phyloP scores from a whole-genome alignment of 2,888 invertebrate species.

The Cheilosia scutellata region DNA sequence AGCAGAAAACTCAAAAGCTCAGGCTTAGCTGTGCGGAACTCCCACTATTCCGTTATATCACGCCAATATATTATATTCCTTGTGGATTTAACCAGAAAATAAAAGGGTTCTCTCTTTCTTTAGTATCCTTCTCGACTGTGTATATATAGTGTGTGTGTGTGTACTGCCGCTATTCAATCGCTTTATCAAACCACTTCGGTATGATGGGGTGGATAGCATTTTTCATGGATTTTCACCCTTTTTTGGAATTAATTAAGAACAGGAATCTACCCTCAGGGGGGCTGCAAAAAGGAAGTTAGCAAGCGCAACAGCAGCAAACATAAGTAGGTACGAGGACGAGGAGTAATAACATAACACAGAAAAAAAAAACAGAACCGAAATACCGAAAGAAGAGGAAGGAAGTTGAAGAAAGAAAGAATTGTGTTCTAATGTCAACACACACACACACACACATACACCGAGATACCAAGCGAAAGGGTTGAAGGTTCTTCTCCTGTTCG shows the following conservation, averaged over 20 bases:
- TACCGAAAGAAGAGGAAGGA: slow-evolving; percentile 40
- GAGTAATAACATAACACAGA: slow-evolving; percentile 32
- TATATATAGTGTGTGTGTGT: neutral
- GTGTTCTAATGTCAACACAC: slow-evolving; percentile 67
- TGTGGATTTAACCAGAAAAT: slow-evolving; percentile 51
- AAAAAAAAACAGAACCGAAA: slow-evolving; percentile 12
- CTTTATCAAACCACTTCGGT: slow-evolving; percentile 12
- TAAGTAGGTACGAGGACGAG: slow-evolving; percentile 54
- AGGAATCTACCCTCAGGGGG: slow-evolving; percentile 49
- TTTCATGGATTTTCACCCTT: slow-evolving; percentile 70
- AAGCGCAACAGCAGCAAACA: slow-evolving; percentile 62
- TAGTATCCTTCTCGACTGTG: slow-evolving; percentile 2
- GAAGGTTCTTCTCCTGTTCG: slow-evolving; percentile 48
- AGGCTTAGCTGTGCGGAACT: slow-evolving; percentile 12
- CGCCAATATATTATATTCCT: slow-evolving; percentile 58
- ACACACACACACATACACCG: slow-evolving; percentile 9
- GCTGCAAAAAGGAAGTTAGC: slow-evolving; percentile 32
- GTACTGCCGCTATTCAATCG: slow-evolving; percentile 15
- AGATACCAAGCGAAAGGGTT: slow-evolving; percentile 31
- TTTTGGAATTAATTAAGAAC: slow-evolving; percentile 72
- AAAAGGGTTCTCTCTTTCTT: slow-evolving; percentile 19
- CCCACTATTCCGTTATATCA: slow-evolving; percentile 12
- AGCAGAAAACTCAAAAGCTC: slow-evolving; percentile 2
- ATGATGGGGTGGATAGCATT: slow-evolving; percentile 42
- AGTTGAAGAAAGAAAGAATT: slow-evolving; percentile 60